Evolutionary conservation across 2,888 invertebrate species (phyloP), one percentile per base, ranked within the genome.

Genomic region (Caenorhabditis drosophilae): DNA sequence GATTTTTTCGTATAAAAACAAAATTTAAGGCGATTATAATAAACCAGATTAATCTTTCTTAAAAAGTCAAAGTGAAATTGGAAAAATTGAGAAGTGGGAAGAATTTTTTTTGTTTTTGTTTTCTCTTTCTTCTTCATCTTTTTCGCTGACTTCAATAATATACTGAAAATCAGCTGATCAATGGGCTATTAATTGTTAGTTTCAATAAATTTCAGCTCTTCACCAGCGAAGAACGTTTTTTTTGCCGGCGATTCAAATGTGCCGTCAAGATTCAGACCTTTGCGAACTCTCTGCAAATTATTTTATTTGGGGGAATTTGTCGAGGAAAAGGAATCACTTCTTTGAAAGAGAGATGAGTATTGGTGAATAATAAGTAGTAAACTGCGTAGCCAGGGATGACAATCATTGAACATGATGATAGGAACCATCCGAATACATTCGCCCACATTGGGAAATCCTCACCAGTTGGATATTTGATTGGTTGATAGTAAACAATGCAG

Each of bases 361-460:
- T 69, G 36, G 67, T 67, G 51, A 68, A 74, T 45, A 87, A 70
- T 2, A 89, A 79, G 75, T 88, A 89, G 86, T 92, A 92, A 56
- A 92, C 77, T 75, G 91, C 90, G 85, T 92, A 92, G 70, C 89
- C 83, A 1, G 93, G 93, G 72, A 93, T 92, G 84, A 91, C 91
- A 62, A 91, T 86, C 64, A 92, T 89, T 23, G 93, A 92, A 44
- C 92, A 91, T 48, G 89, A 89, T 0, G 92, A 92, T 79, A 93
- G 88, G 23, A 89, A 84, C 57, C 56, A 68, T 49, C 74, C 71
- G 42, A 74, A 67, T 1, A 53, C 57, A 36, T 74, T 74, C 11
- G 74, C 70, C 74, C 74, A 74, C 1, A 52, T 15, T 0, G 92
- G 92, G 85, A 92, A 92, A 53, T 86, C 84, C 84, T 90, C 90